Evolutionary conservation across 2,888 invertebrate genomes (phyloP).

Genomic region (Unio pictorum): DNA sequence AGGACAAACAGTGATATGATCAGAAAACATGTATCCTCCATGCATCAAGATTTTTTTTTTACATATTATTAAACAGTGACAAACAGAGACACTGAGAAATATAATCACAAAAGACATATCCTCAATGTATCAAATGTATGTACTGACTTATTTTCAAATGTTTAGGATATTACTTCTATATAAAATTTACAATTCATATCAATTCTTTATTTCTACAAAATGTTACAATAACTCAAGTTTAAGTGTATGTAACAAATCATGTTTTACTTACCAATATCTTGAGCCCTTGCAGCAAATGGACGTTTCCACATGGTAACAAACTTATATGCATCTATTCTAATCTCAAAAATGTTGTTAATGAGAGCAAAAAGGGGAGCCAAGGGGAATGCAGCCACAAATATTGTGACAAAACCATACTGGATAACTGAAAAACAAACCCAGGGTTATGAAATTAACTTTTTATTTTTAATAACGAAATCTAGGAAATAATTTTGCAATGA

Average conservation of each 20-base stretch:
- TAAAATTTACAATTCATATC: too few relatives aligned
- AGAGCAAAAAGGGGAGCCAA: slow-evolving; percentile 96
- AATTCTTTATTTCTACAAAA: too few relatives aligned
- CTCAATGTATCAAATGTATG: too few relatives aligned
- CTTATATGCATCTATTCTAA: slow-evolving; percentile 95
- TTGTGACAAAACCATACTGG: slow-evolving; percentile 97
- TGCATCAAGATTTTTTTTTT: too few relatives aligned
- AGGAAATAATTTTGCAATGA: not conserved
- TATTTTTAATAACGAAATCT: not conserved
- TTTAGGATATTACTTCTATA: too few relatives aligned
- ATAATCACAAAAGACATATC: too few relatives aligned
- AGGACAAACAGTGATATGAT: too few relatives aligned
- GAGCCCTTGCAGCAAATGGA: slow-evolving; percentile 89
- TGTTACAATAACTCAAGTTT: too few relatives aligned
- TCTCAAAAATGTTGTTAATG: slow-evolving; percentile 95
- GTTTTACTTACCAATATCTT: slow-evolving; percentile 52
- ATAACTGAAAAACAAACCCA: slow-evolving; percentile 71
- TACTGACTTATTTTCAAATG: too few relatives aligned
- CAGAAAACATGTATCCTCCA: too few relatives aligned
- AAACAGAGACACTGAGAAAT: too few relatives aligned
- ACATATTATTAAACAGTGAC: too few relatives aligned
- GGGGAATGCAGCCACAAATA: slow-evolving; percentile 98
- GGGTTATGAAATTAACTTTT: not conserved
- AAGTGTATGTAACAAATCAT: not conserved
- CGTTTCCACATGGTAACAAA: slow-evolving; percentile 88